phyloP scores from a whole-genome alignment of 2,888 invertebrate species.

The Trypoxylon attenuatum region DNA sequence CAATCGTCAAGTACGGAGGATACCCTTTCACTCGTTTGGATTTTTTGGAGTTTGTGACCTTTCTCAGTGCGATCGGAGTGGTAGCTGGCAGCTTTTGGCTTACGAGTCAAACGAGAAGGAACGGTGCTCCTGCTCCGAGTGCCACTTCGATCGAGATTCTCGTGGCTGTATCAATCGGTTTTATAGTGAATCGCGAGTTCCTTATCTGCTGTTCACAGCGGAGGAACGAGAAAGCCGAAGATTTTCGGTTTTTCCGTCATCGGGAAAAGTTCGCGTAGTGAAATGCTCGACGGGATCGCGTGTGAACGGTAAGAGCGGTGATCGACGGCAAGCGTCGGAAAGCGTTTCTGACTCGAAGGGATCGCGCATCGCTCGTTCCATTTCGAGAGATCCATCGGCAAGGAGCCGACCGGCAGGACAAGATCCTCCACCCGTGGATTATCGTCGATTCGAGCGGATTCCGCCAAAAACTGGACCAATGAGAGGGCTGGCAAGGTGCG shows the following conservation, averaged over 20 bases:
- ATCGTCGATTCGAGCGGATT: conserved; percentile 10
- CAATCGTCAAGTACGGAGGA: no score
- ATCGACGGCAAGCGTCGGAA: conserved; percentile 51
- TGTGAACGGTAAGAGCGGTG: conserved; percentile 32
- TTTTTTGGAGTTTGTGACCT: neutral
- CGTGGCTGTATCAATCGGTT: no score
- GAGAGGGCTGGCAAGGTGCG: conserved; percentile 37
- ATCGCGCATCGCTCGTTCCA: neutral
- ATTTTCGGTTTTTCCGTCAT: no score
- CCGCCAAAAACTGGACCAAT: conserved; percentile 37
- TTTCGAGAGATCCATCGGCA: neutral
- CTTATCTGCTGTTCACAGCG: neutral
- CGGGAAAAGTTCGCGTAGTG: no score
- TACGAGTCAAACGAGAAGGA: neutral
- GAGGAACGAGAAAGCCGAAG: neutral
- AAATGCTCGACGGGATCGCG: conserved; percentile 23
- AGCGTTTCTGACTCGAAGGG: conserved; percentile 2
- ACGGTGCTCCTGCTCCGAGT: neutral
- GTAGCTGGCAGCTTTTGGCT: neutral
- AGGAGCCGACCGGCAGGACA: neutral
- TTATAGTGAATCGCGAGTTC: neutral
- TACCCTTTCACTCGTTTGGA: no score
- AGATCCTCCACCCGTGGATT: neutral
- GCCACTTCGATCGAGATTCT: no score
- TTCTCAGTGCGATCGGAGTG: neutral